phyloP scores from a whole-genome alignment of 2,797 vertebrate species.

The Cynopterus sphinx region DNA sequence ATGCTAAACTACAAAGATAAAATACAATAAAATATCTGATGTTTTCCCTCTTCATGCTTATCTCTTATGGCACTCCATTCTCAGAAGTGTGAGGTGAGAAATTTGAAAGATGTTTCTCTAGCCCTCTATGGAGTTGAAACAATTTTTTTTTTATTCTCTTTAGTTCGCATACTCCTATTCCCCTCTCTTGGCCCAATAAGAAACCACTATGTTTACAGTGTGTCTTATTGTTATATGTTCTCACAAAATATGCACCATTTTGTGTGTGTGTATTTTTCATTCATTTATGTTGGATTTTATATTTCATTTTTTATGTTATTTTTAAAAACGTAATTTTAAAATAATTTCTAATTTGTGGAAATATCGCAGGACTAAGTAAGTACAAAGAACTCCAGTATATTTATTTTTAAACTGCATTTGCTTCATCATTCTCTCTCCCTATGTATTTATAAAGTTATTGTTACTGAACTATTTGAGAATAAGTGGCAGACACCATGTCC shows the following conservation, averaged over 20 bases:
- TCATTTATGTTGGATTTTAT: neutral
- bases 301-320: slow-evolving; percentile 5
- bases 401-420: neutral
- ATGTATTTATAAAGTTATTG: neutral
- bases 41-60: neutral
- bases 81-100: neutral
- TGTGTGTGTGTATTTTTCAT: neutral
- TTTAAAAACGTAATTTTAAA: neutral
- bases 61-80: neutral
- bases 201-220: neutral
- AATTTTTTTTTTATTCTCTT: neutral
- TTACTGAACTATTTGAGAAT: neutral
- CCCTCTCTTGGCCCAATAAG: neutral
- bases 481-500: neutral
- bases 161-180: neutral
- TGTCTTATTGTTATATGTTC: neutral
- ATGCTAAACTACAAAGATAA: neutral
- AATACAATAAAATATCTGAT: neutral
- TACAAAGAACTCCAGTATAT: neutral
- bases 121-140: neutral
- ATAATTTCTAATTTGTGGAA: slow-evolving; percentile 4
- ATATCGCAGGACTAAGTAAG: neutral
- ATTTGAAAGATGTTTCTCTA: neutral
- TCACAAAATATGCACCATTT: neutral
- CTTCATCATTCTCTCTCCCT: neutral